A percentile compares a stretch with the other conserved stretches of the same genome.
Evolutionary conservation across 1,140 invertebrate species (phyloP).

Genomic region (Pachypsylla venusta): DNA sequence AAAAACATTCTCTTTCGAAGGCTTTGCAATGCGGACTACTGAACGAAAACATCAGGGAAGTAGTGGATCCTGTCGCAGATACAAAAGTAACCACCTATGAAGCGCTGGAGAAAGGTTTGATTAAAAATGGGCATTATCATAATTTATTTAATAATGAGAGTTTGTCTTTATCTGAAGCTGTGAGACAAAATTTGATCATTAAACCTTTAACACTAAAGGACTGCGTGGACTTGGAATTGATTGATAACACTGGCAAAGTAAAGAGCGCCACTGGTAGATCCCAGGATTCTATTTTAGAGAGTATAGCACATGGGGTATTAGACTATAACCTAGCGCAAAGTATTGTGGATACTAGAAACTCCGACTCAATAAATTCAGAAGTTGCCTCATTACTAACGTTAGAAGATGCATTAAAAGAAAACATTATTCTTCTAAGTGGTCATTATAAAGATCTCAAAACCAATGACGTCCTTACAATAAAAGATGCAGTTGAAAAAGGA

Average conservation of each 20-base stretch:
- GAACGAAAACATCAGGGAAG: conserved; percentile 55
- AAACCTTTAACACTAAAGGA: conserved; percentile 86
- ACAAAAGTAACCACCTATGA: conserved; percentile 63
- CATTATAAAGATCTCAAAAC: conserved; percentile 55
- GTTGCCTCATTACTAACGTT: conserved; percentile 69
- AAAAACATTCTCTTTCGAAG: conserved; percentile 60
- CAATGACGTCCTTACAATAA: conserved; percentile 49
- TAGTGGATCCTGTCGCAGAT: conserved; percentile 62
- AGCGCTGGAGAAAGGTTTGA: conserved; percentile 56
- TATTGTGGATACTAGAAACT: conserved; percentile 58
- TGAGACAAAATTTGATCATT: conserved; percentile 56
- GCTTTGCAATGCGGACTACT: conserved; percentile 61
- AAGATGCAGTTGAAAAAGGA: conserved; percentile 68
- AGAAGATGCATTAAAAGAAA: conserved; percentile 61
- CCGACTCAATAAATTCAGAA: too few relatives aligned
- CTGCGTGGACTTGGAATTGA: conserved; percentile 58
- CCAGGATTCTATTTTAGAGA: conserved; percentile 64
- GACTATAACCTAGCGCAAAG: conserved; percentile 68
- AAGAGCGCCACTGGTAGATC: conserved; percentile 58
- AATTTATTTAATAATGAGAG: conserved; percentile 56
- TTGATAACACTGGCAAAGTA: conserved; percentile 62
- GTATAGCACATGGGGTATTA: conserved; percentile 66
- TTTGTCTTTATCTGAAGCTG: conserved; percentile 62
- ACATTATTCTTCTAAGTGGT: conserved; percentile 56
- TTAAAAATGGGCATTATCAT: conserved; percentile 64